Evolutionary conservation across 1,140 invertebrate species (phyloP), one percentile per base, ranked within the genome.

Genomic region (Leptestheria dahalacensis): DNA sequence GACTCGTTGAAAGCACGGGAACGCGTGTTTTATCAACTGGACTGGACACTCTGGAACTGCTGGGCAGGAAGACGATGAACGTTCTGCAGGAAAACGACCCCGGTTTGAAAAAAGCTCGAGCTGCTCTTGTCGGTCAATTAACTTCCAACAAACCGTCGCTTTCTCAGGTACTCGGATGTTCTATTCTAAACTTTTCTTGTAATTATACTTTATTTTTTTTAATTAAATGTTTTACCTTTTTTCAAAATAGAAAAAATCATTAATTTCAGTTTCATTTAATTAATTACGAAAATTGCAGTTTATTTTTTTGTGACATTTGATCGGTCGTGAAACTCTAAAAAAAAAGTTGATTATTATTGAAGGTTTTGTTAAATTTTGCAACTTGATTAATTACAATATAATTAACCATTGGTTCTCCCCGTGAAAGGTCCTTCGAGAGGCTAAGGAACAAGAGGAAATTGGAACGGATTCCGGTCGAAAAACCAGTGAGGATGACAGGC

Each of bases 41-140:
- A 51, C 73, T 94, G 21, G 89, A 91, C 70, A 91, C 91, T 0
- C 71, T 95, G 55, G 91, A 95, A 70, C 83, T 83, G 0, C 87
- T 95, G 65, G 91, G 91, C 1, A 92, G 92, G 67, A 93, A 93
- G 68, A 93, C 91, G 0, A 90, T 93, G 82, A 85, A 89, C 69
- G 88, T 91, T 2, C 72, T 94, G 1, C 88, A 91, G 72, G 89
- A 92, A 60, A 86, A 87, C 61, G 89, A 93, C 73, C 88, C 89
- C 11, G 86, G 87, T 0, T 73, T 92, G 10, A 83, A 82, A 55
- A 88, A 87, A 68, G 91, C 90, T 66, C 71, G 86, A 51, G 83
- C 85, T 2, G 76, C 88, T 62, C 77, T 92, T 3, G 23, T 18
- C 12, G 33, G 33, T 9, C 53, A 24, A 20, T 28, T 55, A 15